phyloP scores from a whole-genome alignment of 2,888 invertebrate genomes.

The Cerastis leucographa region DNA sequence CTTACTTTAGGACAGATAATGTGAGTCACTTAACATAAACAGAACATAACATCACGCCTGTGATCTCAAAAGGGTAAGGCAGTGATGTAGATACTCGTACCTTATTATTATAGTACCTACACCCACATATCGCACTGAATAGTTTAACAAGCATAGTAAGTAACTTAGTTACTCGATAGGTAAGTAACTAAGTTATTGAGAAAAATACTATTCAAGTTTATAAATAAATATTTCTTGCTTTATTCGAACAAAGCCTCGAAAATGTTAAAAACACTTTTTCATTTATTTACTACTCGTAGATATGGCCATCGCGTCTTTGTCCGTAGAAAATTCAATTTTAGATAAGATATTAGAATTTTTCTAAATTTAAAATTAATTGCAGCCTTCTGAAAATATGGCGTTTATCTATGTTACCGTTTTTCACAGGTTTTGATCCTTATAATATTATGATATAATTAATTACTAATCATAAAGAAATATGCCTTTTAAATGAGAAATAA shows the following conservation, averaged over 20 bases:
- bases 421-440: neutral
- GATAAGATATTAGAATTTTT: neutral
- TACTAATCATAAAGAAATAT: neutral
- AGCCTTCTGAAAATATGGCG: neutral
- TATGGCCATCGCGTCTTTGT: neutral
- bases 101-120: neutral
- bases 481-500: neutral
- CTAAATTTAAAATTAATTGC: neutral
- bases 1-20: slow-evolving; percentile 12
- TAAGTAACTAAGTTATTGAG: neutral
- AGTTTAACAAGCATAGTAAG: slow-evolving; percentile 4
- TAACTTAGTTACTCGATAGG: too few species aligned
- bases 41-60: neutral
- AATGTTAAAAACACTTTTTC: slow-evolving; percentile 1
- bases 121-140: neutral
- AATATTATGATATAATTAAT: neutral
- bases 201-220: neutral
- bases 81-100: neutral
- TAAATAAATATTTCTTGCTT: slow-evolving; percentile 3
- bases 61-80: neutral
- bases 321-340: neutral
- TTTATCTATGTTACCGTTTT: neutral
- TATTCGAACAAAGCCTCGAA: neutral
- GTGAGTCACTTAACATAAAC: slow-evolving; percentile 5
- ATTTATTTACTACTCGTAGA: neutral